Evolutionary conservation across 92 coral and sea anemone species (phyloP).

Genomic region (Palythoa caribaeorum): DNA sequence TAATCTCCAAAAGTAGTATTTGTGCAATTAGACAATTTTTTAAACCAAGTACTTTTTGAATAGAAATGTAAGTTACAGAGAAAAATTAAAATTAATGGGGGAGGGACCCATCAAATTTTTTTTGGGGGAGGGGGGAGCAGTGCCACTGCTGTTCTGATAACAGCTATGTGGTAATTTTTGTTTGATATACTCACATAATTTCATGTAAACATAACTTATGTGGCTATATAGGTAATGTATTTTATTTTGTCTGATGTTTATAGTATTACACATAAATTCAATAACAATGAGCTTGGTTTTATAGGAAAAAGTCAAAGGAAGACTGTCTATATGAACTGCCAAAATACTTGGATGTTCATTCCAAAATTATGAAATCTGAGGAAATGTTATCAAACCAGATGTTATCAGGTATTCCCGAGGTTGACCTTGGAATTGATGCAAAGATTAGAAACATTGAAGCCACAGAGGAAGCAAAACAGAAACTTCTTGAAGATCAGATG

Average conservation of each 20-base stretch:
- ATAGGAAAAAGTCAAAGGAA: slow-evolving; percentile 87
- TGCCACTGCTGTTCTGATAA: too few relatives aligned
- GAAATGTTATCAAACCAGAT: slow-evolving; percentile 99
- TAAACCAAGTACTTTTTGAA: too few relatives aligned
- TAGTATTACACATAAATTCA: neutral
- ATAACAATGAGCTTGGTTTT: neutral
- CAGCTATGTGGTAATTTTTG: too few relatives aligned
- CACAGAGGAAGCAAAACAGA: slow-evolving; percentile 96
- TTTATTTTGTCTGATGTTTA: neutral
- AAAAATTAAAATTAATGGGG: too few relatives aligned
- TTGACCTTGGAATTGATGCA: slow-evolving; percentile 96
- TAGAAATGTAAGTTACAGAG: too few relatives aligned
- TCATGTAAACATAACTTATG: neutral
- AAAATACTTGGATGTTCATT: slow-evolving; percentile 87
- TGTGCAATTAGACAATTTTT: too few relatives aligned
- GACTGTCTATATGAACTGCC: slow-evolving; percentile 90
- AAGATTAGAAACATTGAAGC: slow-evolving; percentile 98
- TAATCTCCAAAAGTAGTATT: too few relatives aligned
- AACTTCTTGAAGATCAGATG: slow-evolving; percentile 83
- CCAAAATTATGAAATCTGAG: slow-evolving; percentile 94
- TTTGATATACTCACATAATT: too few relatives aligned
- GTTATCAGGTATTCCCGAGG: slow-evolving; percentile 99
- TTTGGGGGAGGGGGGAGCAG: too few relatives aligned
- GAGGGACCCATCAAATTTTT: too few relatives aligned
- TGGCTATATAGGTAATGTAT: neutral